These are phyloP conservation scores for Piscicola geometra DNA, from an alignment of 2,888 invertebrate genomes.

Conservation along the genomic window DNA sequence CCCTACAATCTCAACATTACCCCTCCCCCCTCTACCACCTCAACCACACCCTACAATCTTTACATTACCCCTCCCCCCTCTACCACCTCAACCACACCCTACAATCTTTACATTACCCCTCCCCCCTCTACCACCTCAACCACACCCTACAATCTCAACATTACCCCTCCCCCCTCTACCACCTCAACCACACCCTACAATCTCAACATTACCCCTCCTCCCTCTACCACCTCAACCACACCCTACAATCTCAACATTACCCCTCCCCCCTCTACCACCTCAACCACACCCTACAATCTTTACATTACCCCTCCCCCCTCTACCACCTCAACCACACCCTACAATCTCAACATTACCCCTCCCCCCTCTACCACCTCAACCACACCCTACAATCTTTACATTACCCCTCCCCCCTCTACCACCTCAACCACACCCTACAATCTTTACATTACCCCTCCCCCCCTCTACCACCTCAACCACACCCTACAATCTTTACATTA, in stretches of 20 bases:
- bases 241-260: too few species aligned
- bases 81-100: not conserved
- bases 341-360: constrained; percentile 69
- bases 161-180: constrained; percentile 67
- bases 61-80: not conserved
- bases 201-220: not conserved
- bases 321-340: constrained; percentile 33
- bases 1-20: too few species aligned
- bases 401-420: not conserved
- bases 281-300: not conserved
- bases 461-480: not conserved
- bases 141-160: constrained; percentile 58
- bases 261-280: not conserved
- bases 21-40: not conserved
- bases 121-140: constrained; percentile 28
- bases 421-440: not conserved
- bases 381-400: too few species aligned
- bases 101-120: too few species aligned
- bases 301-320: not conserved
- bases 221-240: not conserved
- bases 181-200: too few species aligned
- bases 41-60: too few species aligned
- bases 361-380: constrained; percentile 55
- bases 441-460: too few species aligned
- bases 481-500: too few species aligned